These are phyloP conservation scores for Thereva nobilitata DNA, from an alignment of 2,888 invertebrate species.

Conservation along the genomic window DNA sequence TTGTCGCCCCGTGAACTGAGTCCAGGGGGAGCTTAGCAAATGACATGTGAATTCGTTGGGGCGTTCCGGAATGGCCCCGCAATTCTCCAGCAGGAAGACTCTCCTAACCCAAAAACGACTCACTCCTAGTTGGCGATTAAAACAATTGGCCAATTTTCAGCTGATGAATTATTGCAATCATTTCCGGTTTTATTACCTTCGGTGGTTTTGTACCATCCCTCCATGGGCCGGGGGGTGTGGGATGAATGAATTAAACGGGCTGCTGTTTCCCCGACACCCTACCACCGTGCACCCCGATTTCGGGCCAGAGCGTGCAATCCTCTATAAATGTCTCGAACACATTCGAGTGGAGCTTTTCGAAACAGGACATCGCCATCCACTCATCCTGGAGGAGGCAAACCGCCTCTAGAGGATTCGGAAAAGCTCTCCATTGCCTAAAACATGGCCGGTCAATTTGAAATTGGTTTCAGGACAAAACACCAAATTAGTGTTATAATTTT, in stretches of 20 bases:
- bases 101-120: slow-evolving; percentile 3
- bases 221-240: slow-evolving; percentile 34
- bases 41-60: slow-evolving; percentile 37
- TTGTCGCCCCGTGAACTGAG: background rate
- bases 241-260: slow-evolving; percentile 23
- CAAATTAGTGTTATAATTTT: slow-evolving; percentile 44
- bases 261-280: slow-evolving; percentile 25
- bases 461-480: slow-evolving; percentile 42
- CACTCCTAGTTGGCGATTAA: slow-evolving; percentile 34
- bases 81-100: slow-evolving; percentile 15
- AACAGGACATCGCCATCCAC: slow-evolving; percentile 32
- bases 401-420: slow-evolving; percentile 29
- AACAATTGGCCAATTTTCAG: slow-evolving; percentile 46
- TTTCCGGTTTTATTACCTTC: slow-evolving; percentile 47
- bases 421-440: slow-evolving; percentile 33
- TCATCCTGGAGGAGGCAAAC: slow-evolving; percentile 42
- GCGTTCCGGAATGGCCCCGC: slow-evolving; percentile 32
- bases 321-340: background rate
- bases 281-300: slow-evolving; percentile 29
- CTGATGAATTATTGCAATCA: slow-evolving; percentile 47
- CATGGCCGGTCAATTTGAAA: slow-evolving; percentile 41
- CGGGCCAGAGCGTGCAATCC: background rate
- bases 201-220: slow-evolving; percentile 45
- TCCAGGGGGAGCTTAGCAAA: slow-evolving; percentile 22
- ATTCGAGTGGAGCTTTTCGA: background rate